These are phyloP conservation scores for Ophiothrix spiculata DNA, from an alignment of 35 echinoderm and acorn worm genomes.

Conservation along the genomic window DNA sequence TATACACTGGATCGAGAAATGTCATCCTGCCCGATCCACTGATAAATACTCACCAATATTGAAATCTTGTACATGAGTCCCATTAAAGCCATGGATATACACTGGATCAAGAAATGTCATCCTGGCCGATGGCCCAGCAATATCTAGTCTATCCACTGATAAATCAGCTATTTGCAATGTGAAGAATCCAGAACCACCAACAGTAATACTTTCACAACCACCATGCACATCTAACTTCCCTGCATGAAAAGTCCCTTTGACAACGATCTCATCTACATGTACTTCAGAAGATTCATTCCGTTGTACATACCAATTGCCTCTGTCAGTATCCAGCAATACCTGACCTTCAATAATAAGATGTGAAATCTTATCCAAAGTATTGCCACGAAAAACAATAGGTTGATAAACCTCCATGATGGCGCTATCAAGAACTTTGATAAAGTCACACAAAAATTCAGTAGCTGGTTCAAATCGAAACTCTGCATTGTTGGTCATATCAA, in stretches of 20 bases:
- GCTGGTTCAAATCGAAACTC: constrained; percentile 47
- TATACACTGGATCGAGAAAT: constrained; percentile 24
- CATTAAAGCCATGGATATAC: constrained; percentile 18
- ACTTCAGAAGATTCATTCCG: constrained; percentile 18
- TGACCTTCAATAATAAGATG: constrained; percentile 43
- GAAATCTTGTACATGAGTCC: constrained; percentile 14
- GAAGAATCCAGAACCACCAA: constrained; percentile 28
- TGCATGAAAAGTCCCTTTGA: constrained; percentile 60
- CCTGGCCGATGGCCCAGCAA: neutral
- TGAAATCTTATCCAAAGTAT: neutral
- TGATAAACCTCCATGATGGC: constrained; percentile 40
- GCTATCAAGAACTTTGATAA: constrained; percentile 1
- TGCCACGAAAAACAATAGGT: constrained; percentile 37
- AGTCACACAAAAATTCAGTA: constrained; percentile 46
- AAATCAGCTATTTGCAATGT: constrained; percentile 13
- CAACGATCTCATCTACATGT: constrained; percentile 18
- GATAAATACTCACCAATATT: neutral
- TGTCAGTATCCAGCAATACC: constrained; percentile 26
- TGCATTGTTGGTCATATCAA: constrained; percentile 40
- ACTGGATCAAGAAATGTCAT: constrained; percentile 22
- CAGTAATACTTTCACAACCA: constrained; percentile 4
- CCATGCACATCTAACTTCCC: constrained; percentile 30
- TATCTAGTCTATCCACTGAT: neutral
- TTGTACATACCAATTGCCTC: neutral
- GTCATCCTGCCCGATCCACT: constrained; percentile 11